Conservation (phyloP, 2,888 invertebrate species). For the Chymomyza procnemis region DNA sequence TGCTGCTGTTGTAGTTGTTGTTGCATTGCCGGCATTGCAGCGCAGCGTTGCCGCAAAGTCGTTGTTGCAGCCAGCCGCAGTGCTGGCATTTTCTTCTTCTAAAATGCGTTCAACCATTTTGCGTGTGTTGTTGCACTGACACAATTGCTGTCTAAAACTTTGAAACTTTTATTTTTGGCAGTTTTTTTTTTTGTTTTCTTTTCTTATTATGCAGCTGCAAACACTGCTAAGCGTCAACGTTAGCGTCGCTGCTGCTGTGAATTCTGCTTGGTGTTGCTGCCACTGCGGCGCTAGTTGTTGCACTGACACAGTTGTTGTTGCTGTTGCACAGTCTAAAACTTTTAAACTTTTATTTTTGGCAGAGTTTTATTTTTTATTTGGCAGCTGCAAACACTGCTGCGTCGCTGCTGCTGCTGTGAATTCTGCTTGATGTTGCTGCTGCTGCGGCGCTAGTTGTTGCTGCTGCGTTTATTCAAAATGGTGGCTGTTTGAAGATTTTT, state of each 20-base stretch:
- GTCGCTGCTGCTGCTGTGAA: conserved; percentile 34
- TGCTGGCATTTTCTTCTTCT: conserved; percentile 79
- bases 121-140: conserved; percentile 1
- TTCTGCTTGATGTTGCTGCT: conserved; percentile 15
- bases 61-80: conserved; percentile 40
- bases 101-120: conserved; percentile 84
- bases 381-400: too few relatives aligned
- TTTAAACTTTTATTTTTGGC: too few relatives aligned
- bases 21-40: conserved; percentile 27
- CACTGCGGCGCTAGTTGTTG: conserved; percentile 33
- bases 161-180: conserved; percentile 23
- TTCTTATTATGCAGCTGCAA: conserved; percentile 53
- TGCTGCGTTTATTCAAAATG: conserved; percentile 70
- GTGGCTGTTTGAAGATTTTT: conserved; percentile 57
- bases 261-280: conserved; percentile 17
- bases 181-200: conserved; percentile 51
- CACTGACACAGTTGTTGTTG: too few relatives aligned
- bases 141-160: conserved; percentile 28
- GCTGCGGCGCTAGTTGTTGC: conserved; percentile 34
- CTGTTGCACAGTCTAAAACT: too few relatives aligned
- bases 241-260: conserved; percentile 42
- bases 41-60: conserved; percentile 35
- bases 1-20: too few relatives aligned
- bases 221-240: conserved; percentile 41
- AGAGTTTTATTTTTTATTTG: too few relatives aligned